Evolutionary conservation across 2,888 invertebrate species (phyloP).

Genomic region (Apotomis capreana): DNA sequence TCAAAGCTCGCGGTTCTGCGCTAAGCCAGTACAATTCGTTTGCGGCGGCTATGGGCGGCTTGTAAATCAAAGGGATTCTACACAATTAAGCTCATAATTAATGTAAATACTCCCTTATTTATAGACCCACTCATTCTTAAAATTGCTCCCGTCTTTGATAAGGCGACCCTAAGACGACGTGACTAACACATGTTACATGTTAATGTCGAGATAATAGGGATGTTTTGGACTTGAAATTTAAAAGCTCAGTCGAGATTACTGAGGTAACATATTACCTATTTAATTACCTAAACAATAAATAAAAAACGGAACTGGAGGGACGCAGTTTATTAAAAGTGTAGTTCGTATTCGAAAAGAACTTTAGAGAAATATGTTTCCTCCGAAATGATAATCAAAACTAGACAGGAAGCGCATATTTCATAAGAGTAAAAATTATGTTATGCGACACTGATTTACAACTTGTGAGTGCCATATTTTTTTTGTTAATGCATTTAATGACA

Average conservation of each 20-base stretch:
- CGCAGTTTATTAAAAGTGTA: conserved; percentile 45
- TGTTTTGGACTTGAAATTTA: conserved; percentile 54
- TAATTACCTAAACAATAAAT: conserved; percentile 53
- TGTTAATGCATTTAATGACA: conserved; percentile 65
- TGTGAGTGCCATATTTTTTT: conserved; percentile 66
- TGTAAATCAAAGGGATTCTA: conserved; percentile 83
- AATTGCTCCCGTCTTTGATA: conserved; percentile 78
- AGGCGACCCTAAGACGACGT: conserved; percentile 67
- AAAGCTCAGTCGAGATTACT: conserved; percentile 43
- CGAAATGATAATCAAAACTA: conserved; percentile 65
- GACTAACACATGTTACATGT: conserved; percentile 76
- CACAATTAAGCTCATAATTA: conserved; percentile 83
- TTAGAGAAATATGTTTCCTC: conserved; percentile 71
- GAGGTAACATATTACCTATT: conserved; percentile 47
- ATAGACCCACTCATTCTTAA: conserved; percentile 80
- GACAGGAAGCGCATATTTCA: conserved; percentile 70
- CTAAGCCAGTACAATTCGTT: conserved; percentile 82
- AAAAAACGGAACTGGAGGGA: conserved; percentile 45
- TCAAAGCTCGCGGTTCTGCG: conserved; percentile 71
- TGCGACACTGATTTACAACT: conserved; percentile 68
- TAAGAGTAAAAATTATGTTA: conserved; percentile 59
- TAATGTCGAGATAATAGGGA: conserved; percentile 70
- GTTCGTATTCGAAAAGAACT: conserved; percentile 63
- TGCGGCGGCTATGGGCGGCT: conserved; percentile 79
- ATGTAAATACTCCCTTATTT: conserved; percentile 81